Evolutionary conservation across 1,140 invertebrate genomes (phyloP), one percentile per base, ranked within the genome.

Genomic region (Bombus vancouverensis): DNA sequence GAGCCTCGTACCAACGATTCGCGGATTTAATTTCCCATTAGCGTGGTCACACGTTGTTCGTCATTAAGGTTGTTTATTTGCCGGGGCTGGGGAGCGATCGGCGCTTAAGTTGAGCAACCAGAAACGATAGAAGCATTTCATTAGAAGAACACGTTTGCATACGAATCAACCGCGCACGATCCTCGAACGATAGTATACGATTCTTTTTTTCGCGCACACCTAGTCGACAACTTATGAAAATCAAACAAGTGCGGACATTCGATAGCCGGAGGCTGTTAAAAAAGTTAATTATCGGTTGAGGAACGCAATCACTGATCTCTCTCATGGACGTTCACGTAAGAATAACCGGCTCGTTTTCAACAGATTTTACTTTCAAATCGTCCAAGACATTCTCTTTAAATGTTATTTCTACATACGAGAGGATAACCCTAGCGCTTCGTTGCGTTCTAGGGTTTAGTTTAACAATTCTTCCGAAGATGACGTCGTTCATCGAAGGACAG

Each of bases 321-420:
- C 47, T 53, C 47, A 53, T 53, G 47, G 68, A 62, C 59, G 28
- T n/a, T 62, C 59, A 22, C 59, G 28, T 53, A 53, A 53, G 47
- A 53, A 53, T 53, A 78, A 83, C 62, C 18, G 34, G 34, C 34
- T 12, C 34, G 22, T 39, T 37, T 66, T 62, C 9, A 13, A 37
- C 66, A 62, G 81, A 92, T 92, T 91, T 91, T 86, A 90, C 85
- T 89, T 92, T 89, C 81, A 92, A 92, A 91, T 90, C 53, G 25
- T 59, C 65, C 37, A 42, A 65, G 75, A 82, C 75, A 84, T 85
- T 91, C 77, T 75, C 83, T 87, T 85, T 85, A 88, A 88, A 92
- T 92, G 90, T 92, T 90, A 88, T 92, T 92, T 91, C 91, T 75
- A 81, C 86, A 90, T 90, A 3, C 9, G 18, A 22, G 59, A 68